Conservation (phyloP, 2,888 invertebrate species). For the Rosalia funebris region DNA sequence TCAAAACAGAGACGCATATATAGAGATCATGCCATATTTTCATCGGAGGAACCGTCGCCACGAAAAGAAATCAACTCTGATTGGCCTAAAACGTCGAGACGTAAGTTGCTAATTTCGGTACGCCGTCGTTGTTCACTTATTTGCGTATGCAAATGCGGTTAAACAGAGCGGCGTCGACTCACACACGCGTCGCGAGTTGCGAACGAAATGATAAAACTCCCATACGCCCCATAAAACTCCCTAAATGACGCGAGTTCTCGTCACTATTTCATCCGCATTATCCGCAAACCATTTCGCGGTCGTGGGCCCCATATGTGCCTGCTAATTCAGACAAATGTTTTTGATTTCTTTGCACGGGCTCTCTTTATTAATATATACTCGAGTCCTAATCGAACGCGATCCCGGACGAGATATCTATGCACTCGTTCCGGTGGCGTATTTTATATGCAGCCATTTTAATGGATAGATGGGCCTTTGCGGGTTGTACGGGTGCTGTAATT, state of each 20-base stretch:
- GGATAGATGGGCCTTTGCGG: slow-evolving; percentile 13
- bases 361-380: slow-evolving; percentile 44
- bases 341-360: slow-evolving; percentile 57
- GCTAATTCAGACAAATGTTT: slow-evolving; percentile 63
- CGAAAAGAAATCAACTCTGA: too few relatives aligned
- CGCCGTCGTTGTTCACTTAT: slow-evolving; percentile 33
- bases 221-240: slow-evolving; percentile 58
- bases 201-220: slow-evolving; percentile 57
- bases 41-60: too few relatives aligned
- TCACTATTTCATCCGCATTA: slow-evolving; percentile 59
- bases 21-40: too few relatives aligned
- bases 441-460: slow-evolving; percentile 14
- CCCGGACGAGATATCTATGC: slow-evolving; percentile 38
- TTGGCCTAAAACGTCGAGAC: too few relatives aligned
- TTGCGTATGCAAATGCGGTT: slow-evolving; percentile 42
- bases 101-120: slow-evolving; percentile 12
- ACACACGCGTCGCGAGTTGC: slow-evolving; percentile 29
- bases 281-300: slow-evolving; percentile 60
- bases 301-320: slow-evolving; percentile 55
- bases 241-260: slow-evolving; percentile 61
- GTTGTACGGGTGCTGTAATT: slow-evolving; percentile 11
- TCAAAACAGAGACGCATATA: too few relatives aligned
- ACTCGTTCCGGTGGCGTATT: background rate
- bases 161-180: slow-evolving; percentile 38
- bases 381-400: slow-evolving; percentile 42